Evolutionary conservation across 2,797 vertebrate species (phyloP).

Genomic region (Heterohyrax brucei): DNA sequence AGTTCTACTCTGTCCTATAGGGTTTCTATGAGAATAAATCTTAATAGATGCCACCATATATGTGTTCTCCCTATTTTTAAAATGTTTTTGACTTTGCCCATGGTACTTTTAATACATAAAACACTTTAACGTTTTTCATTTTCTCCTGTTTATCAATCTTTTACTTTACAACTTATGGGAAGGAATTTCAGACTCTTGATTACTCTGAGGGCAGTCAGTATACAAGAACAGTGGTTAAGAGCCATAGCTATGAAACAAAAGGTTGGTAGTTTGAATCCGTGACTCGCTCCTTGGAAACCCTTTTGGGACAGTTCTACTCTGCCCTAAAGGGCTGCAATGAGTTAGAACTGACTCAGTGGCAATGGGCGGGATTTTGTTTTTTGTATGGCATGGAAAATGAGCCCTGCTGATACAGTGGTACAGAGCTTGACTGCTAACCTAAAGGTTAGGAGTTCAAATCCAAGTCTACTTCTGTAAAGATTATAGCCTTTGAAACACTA

Average conservation of each 20-base stretch:
- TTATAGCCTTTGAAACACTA: background rate
- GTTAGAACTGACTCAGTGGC: no score
- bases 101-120: background rate
- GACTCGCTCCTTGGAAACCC: background rate
- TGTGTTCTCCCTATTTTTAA: background rate
- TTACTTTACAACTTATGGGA: background rate
- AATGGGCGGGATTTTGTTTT: background rate
- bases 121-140: background rate
- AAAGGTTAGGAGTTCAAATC: background rate
- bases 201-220: background rate
- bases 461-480: background rate
- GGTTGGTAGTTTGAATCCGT: no score
- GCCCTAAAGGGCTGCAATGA: no score
- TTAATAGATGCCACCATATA: background rate
- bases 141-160: background rate
- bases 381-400: background rate
- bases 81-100: background rate
- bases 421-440: background rate
- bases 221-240: background rate
- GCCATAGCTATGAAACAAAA: no score
- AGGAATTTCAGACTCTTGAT: background rate
- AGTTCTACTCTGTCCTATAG: no score
- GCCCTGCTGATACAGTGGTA: background rate
- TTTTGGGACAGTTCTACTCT: no score
- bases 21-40: no score